A percentile compares a stretch with the other conserved stretches of the same genome.
Conservation (phyloP, 2,797 vertebrate genomes). For the Coluber constrictor region DNA sequence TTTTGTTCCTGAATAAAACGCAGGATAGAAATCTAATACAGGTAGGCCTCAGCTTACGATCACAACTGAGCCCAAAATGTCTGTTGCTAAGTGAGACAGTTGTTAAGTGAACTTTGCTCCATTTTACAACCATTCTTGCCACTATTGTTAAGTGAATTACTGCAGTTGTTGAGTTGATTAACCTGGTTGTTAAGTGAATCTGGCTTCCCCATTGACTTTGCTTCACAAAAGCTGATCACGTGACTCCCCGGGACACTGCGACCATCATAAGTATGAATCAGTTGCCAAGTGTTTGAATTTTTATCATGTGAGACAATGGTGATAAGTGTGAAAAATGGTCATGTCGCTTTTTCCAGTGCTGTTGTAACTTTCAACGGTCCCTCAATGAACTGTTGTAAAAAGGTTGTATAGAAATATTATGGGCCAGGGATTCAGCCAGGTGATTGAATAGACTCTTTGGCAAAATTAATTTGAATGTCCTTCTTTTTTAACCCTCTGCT, state of each 20-base stretch:
- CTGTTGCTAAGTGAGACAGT: neutral
- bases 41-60: too few species aligned
- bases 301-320: neutral
- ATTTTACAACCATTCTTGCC: neutral
- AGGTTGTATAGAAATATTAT: neutral
- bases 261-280: neutral
- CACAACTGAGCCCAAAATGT: neutral
- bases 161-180: neutral
- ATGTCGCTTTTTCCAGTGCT: neutral
- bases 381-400: neutral
- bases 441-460: neutral
- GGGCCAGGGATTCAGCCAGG: neutral
- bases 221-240: neutral
- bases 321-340: neutral
- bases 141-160: neutral
- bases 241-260: neutral
- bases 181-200: neutral
- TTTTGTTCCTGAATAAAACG: neutral
- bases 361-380: neutral
- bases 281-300: neutral
- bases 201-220: neutral
- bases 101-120: neutral
- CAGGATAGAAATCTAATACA: neutral
- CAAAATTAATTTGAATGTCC: neutral
- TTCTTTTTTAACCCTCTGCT: conserved; percentile 12